Base-by-base conservation (phyloP, 2,113 vertebrate genomes). In the Hippocampus abdominalis region DNA sequence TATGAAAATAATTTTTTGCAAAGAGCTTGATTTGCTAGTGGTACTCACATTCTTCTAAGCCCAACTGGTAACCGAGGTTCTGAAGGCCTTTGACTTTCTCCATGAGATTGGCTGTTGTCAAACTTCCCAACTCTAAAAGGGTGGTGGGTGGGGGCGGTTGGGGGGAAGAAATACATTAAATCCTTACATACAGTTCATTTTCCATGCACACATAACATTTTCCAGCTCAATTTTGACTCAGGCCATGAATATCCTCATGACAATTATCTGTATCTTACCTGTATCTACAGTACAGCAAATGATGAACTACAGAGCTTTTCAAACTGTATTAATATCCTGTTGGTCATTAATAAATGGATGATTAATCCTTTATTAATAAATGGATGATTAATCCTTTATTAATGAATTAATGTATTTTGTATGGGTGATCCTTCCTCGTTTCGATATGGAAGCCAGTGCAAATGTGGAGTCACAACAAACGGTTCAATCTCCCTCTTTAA, bases 51-150 rank as follows among this genome's bases (percentile, higher is more conserved):
- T 99, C 97, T 90, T 99, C 97, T 76, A 99, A 89, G 9, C 97
- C 97, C 86, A 99, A 89, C 73, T 99, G 97, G 79, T 98, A 99
- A 46, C 96, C 97, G 62, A 99, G 89, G 84, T 99, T 99, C 92
- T 98, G 97, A 64, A 99, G 90, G 10, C 96, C 97, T 89, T 96
- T 96, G 73, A 99, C 95, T 75, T 99, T 99, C 88, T 99, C 97
- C 97, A 98, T 99, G 81, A 99, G 89, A 82, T 99, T 99, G 75
- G 96, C 96, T 66, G 95, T 98, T 57, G 97, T 98, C 75, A 99
- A 92, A 87, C 97, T 99, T 8, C 97, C 97, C 81, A 99, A 32
- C 84, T 99, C 97, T 97, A 36, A 6, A 36, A 36, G 32, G 32
- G 32, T 4, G 3, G 3, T 4, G 29, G 32, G 32, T 36, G 32